phyloP scores from a whole-genome alignment of 2,888 invertebrate species.

The Bugula neritina region DNA sequence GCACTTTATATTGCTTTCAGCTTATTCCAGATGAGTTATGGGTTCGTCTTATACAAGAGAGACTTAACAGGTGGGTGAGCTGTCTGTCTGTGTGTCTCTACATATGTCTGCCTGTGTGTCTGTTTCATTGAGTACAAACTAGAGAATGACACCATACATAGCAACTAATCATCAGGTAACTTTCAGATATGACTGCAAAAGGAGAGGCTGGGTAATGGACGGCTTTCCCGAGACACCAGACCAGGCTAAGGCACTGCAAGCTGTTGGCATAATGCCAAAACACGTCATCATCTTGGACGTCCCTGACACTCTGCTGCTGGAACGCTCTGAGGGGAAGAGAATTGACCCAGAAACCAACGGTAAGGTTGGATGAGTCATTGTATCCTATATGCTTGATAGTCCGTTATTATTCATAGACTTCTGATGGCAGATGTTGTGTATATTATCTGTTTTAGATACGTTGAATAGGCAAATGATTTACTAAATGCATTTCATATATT shows the following conservation, averaged over 20 bases:
- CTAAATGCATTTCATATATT: no score
- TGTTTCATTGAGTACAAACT: no score
- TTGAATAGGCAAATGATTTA: no score
- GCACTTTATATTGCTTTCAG: not conserved
- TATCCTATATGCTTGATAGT: not conserved
- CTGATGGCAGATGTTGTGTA: no score
- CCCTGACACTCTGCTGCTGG: conserved; percentile 50
- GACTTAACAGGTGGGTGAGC: conserved; percentile 2
- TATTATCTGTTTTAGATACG: no score
- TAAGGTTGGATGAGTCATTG: conserved; percentile 32
- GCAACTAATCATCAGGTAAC: no score
- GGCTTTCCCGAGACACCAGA: conserved; percentile 50
- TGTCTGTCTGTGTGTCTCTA: not conserved
- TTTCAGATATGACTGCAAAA: conserved; percentile 46
- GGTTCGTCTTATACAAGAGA: not conserved
- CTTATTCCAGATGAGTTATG: conserved; percentile 1
- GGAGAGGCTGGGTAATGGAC: conserved; percentile 53
- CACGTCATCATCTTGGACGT: conserved; percentile 51
- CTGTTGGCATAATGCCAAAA: conserved; percentile 49
- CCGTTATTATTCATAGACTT: no score
- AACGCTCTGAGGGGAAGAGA: conserved; percentile 50
- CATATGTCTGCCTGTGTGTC: no score
- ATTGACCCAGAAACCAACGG: conserved; percentile 51
- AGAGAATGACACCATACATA: no score
- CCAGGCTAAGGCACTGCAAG: conserved; percentile 48